Evolutionary conservation across 2,113 vertebrate genomes (phyloP).

Genomic region (Alosa alosa): DNA sequence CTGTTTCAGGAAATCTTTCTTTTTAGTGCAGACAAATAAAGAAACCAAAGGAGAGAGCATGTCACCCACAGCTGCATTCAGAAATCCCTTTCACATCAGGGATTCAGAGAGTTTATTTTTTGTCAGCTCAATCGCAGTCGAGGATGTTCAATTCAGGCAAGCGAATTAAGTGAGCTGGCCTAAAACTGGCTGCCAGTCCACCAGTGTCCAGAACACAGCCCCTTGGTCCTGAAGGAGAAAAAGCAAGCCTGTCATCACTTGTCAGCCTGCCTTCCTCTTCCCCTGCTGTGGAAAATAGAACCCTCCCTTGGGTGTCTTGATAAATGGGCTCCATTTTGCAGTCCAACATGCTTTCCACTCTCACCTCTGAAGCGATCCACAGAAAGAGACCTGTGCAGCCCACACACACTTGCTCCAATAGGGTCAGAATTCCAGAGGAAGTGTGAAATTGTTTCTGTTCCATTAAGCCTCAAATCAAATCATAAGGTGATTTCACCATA

Average conservation of each 20-base stretch:
- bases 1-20: not conserved
- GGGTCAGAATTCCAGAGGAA: not conserved
- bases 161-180: not conserved
- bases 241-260: not conserved
- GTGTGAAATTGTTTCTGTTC: not conserved
- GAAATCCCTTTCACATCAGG: not conserved
- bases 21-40: not conserved
- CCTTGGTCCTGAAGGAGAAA: not conserved
- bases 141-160: not conserved
- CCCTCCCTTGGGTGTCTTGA: slow-evolving; percentile 37
- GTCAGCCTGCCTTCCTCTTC: not conserved
- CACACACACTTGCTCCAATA: not conserved
- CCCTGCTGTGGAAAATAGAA: slow-evolving; percentile 22
- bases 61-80: not conserved
- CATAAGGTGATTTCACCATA: not conserved
- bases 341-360: slow-evolving; percentile 34
- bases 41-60: not conserved
- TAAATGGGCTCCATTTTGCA: slow-evolving; percentile 47
- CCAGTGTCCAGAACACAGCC: not conserved
- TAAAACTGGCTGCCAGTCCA: not conserved
- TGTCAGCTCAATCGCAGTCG: not conserved
- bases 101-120: not conserved
- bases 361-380: slow-evolving; percentile 27
- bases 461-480: not conserved
- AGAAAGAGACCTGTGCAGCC: not conserved